A percentile compares a stretch with the other conserved stretches of the same genome.
Evolutionary conservation across 2,797 vertebrate species (phyloP).

Genomic region (Muscicapa striata): DNA sequence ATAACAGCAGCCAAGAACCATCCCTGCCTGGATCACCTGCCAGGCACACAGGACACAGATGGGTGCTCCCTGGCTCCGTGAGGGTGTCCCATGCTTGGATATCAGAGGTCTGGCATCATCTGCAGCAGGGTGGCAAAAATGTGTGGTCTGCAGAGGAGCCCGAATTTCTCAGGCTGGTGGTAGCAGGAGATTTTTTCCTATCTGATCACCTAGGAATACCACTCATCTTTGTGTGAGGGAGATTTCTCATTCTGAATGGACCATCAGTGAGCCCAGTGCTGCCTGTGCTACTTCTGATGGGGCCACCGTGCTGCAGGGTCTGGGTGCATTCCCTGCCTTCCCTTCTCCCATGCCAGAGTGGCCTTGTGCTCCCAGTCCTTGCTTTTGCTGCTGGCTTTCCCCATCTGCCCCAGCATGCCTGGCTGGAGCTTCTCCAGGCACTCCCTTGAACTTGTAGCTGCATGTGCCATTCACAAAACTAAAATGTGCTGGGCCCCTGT

Average conservation of each 20-base stretch:
- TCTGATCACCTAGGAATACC: not conserved
- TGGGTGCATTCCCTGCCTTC: rapidly evolving
- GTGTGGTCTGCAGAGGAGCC: not conserved
- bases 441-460: not conserved
- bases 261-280: not conserved
- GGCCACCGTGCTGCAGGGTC: rapidly evolving
- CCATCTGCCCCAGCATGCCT: not conserved
- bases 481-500: not conserved
- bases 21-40: not conserved
- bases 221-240: not conserved
- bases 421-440: not conserved
- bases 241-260: not conserved
- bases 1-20: not conserved
- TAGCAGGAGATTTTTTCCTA: not conserved
- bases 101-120: not conserved
- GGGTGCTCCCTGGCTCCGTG: not conserved
- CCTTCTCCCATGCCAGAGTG: not conserved
- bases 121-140: not conserved
- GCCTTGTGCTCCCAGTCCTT: not conserved
- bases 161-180: not conserved
- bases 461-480: not conserved
- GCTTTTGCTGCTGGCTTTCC: not conserved
- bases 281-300: not conserved
- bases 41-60: not conserved
- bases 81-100: not conserved